Evolutionary conservation across 2,888 invertebrate genomes (phyloP).

Genomic region (Cyclophora punctaria): DNA sequence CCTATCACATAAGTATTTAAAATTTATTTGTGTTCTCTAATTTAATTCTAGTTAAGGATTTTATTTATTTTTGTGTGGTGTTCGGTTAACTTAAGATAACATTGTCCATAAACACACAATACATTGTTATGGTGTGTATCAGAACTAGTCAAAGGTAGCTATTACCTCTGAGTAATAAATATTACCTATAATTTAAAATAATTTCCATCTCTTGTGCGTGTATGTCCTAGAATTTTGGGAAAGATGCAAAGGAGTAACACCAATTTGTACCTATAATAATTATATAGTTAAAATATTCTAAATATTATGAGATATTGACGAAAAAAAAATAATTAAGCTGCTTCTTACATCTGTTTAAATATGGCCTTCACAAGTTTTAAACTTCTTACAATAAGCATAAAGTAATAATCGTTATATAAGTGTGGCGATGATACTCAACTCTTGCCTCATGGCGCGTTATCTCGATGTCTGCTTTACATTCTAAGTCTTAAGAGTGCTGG

Average conservation of each 20-base stretch:
- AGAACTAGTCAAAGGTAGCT: slow-evolving; percentile 66
- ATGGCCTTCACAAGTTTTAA: too few species aligned
- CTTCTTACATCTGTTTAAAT: too few species aligned
- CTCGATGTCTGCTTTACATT: slow-evolving; percentile 7
- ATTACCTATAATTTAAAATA: slow-evolving; percentile 24
- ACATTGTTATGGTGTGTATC: slow-evolving; percentile 58
- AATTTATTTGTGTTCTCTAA: slow-evolving; percentile 69
- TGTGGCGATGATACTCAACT: slow-evolving; percentile 1
- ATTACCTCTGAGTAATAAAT: slow-evolving; percentile 44
- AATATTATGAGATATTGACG: too few species aligned
- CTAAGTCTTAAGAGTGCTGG: slow-evolving; percentile 5
- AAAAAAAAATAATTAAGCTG: too few species aligned
- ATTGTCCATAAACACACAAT: slow-evolving; percentile 48
- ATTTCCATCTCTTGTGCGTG: slow-evolving; percentile 37
- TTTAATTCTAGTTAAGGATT: slow-evolving; percentile 67
- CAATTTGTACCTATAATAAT: not conserved
- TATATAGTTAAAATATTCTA: too few species aligned
- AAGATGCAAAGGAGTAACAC: slow-evolving; percentile 5
- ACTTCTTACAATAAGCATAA: too few species aligned
- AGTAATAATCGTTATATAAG: too few species aligned
- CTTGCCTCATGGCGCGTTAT: slow-evolving; percentile 7
- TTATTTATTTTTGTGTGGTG: slow-evolving; percentile 73
- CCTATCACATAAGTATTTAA: slow-evolving; percentile 57
- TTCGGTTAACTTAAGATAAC: slow-evolving; percentile 61
- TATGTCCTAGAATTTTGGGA: slow-evolving; percentile 18